Percentiles rank a stretch among this genome's conserved stretches.
Conservation (phyloP, 2,113 vertebrate species). For the Numenius arquata region DNA sequence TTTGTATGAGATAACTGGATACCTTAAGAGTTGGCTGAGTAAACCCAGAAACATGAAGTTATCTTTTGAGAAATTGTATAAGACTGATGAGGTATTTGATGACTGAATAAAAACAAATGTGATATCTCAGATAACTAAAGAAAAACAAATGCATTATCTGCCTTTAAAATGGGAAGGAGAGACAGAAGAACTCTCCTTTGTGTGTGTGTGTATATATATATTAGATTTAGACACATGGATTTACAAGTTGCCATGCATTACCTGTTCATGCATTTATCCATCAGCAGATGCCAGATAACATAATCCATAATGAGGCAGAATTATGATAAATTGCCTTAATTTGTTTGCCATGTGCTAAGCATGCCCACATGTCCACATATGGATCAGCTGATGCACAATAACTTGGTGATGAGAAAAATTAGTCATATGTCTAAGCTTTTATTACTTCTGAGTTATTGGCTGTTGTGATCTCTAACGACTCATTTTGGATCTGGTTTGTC, state of each 20-base stretch:
- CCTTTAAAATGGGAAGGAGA: not conserved
- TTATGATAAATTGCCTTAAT: slow-evolving; percentile 3
- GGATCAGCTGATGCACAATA: slow-evolving; percentile 19
- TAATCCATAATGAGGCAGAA: not conserved
- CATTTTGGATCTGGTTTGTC: not conserved
- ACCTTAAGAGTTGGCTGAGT: not conserved
- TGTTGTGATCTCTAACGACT: not conserved
- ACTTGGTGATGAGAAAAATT: slow-evolving; percentile 16
- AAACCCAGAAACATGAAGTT: not conserved
- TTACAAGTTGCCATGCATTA: not conserved
- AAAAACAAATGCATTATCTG: not conserved
- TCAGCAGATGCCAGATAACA: not conserved
- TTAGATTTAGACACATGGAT: not conserved
- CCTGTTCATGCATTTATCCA: not conserved
- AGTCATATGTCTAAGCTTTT: slow-evolving; percentile 15
- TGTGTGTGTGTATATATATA: not conserved
- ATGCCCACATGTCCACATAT: slow-evolving; percentile 24
- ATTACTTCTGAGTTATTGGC: not conserved
- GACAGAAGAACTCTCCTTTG: not conserved
- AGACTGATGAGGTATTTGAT: not conserved
- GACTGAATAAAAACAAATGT: not conserved
- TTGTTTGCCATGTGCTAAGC: slow-evolving; percentile 37
- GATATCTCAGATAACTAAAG: not conserved
- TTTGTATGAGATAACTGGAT: not conserved
- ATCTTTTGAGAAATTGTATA: not conserved